A percentile compares a stretch with the other conserved stretches of the same genome.
Conservation (phyloP, 2,888 invertebrate genomes). For the Cephus runcator region DNA sequence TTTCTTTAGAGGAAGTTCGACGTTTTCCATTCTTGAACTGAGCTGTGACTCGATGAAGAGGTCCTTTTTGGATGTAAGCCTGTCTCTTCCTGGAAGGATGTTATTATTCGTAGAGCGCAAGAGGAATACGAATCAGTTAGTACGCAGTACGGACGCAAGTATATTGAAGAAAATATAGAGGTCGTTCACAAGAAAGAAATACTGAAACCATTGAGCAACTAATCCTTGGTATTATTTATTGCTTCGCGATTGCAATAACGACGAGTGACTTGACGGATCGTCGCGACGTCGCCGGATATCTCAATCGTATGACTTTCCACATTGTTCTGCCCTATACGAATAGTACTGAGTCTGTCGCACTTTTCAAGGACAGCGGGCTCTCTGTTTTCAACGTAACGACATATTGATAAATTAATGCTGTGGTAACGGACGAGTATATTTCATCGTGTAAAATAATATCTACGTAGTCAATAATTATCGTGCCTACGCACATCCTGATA, state of each 20-base stretch:
- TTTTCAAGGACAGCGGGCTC: background rate
- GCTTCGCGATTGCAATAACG: background rate
- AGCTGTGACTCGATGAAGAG: background rate
- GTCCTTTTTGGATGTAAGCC: background rate
- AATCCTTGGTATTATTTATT: background rate
- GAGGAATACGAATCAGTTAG: background rate
- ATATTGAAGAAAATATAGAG: background rate
- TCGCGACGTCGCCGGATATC: background rate
- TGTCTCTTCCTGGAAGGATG: background rate
- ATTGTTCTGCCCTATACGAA: background rate
- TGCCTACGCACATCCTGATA: background rate
- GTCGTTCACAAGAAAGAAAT: background rate
- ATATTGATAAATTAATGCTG: background rate
- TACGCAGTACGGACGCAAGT: background rate
- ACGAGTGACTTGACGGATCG: background rate
- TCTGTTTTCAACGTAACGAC: background rate
- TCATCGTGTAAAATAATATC: background rate
- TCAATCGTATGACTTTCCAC: background rate
- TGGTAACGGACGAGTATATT: background rate
- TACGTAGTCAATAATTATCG: background rate
- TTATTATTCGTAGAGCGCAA: background rate
- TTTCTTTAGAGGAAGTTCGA: background rate
- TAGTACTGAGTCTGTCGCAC: background rate
- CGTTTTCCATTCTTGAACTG: background rate
- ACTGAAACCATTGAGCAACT: background rate